Evolutionary conservation across 2,113 vertebrate species (phyloP).

Genomic region (Scomber japonicus): DNA sequence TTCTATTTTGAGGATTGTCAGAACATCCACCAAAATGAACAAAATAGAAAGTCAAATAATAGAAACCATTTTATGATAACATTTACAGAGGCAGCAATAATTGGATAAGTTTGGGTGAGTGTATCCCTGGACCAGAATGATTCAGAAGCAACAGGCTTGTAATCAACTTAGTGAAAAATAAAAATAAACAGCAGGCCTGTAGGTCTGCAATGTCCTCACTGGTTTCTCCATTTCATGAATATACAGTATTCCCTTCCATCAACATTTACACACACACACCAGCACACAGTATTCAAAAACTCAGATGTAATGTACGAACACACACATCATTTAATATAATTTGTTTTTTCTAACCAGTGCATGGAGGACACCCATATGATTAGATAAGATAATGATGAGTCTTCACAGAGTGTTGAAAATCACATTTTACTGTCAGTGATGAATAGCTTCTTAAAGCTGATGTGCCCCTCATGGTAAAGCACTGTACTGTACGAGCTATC

Average conservation of each 20-base stretch:
- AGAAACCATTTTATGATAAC: conserved; percentile 49
- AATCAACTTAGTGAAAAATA: conserved; percentile 79
- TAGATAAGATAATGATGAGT: conserved; percentile 71
- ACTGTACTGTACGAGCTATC: conserved; percentile 13
- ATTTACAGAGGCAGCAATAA: conserved; percentile 67
- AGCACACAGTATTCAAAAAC: background rate
- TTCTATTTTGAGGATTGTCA: background rate
- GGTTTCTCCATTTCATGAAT: conserved; percentile 49
- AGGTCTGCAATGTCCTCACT: conserved; percentile 65
- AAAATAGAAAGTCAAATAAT: conserved; percentile 55
- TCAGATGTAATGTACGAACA: background rate
- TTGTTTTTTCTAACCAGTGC: conserved; percentile 59
- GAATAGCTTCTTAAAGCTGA: conserved; percentile 55
- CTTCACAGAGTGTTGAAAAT: conserved; percentile 78
- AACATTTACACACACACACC: conserved; percentile 19
- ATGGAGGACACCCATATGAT: conserved; percentile 68
- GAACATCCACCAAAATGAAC: conserved; percentile 18
- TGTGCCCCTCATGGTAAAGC: conserved; percentile 27
- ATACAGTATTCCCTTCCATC: conserved; percentile 28
- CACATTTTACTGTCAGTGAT: conserved; percentile 78
- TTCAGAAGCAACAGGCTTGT: conserved; percentile 78
- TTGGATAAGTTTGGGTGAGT: conserved; percentile 67
- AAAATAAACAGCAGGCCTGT: conserved; percentile 78
- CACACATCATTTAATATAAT: conserved; percentile 51
- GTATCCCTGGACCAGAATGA: conserved; percentile 57